Evolutionary conservation across 2,797 vertebrate species (phyloP).

Genomic region (Acrossocheilus fasciatus): DNA sequence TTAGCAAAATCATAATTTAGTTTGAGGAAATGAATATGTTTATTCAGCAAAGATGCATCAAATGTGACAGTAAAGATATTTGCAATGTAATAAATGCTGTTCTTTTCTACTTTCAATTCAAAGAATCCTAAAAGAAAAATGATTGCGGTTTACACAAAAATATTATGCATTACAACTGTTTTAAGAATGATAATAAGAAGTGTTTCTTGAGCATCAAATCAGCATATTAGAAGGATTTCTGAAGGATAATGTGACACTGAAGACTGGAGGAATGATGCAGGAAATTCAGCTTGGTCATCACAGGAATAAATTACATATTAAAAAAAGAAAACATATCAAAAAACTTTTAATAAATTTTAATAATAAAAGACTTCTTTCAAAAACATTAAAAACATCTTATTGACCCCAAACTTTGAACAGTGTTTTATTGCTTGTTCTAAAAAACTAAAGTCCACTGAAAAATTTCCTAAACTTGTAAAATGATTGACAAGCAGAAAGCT

Average conservation of each 20-base stretch:
- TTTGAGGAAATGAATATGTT: neutral
- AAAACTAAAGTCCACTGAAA: neutral
- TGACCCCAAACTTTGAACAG: neutral
- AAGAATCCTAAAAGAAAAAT: neutral
- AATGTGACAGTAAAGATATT: neutral
- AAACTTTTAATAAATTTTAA: too few species aligned
- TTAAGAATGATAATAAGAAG: neutral
- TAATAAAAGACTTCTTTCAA: too few species aligned
- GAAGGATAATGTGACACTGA: neutral
- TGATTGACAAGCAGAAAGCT: neutral
- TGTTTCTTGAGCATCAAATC: neutral
- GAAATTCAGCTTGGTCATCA: neutral
- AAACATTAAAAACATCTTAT: neutral
- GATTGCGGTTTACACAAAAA: neutral
- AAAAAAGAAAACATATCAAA: neutral
- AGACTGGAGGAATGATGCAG: neutral
- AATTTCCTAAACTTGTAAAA: neutral
- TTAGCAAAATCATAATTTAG: neutral
- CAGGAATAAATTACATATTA: neutral
- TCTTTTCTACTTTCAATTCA: neutral
- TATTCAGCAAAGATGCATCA: neutral
- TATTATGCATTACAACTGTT: neutral
- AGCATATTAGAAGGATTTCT: neutral
- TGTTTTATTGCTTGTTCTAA: neutral
- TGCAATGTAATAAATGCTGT: neutral